These are phyloP conservation scores for Lepilemur ruficaudatus DNA, from an alignment of 2,797 vertebrate species.

Conservation along the genomic window DNA sequence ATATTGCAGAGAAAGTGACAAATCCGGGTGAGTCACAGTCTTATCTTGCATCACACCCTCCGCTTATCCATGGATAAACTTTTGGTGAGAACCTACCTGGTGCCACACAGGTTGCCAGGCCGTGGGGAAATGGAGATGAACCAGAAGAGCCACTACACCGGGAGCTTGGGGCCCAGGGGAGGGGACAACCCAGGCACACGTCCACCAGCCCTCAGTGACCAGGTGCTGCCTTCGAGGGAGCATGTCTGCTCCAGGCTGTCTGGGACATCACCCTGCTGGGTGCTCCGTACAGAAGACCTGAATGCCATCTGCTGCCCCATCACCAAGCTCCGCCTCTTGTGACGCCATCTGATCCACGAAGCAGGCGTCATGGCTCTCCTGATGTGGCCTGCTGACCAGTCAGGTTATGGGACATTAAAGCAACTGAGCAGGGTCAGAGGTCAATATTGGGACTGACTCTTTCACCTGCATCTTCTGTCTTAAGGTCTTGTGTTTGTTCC, in stretches of 20 bases:
- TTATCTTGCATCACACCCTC: neutral
- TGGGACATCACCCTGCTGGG: neutral
- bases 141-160: accelerated
- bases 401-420: neutral
- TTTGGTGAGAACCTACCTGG: neutral
- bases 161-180: neutral
- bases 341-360: accelerated
- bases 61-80: neutral
- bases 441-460: accelerated
- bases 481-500: neutral
- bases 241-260: neutral
- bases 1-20: neutral
- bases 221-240: too few relatives aligned
- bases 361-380: neutral
- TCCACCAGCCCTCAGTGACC: neutral
- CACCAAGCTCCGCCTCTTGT: neutral
- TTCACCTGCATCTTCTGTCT: neutral
- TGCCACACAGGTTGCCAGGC: accelerated
- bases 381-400: neutral
- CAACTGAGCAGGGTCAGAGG: too few relatives aligned
- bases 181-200: too few relatives aligned
- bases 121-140: neutral
- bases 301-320: accelerated
- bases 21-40: accelerated
- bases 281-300: neutral